These are phyloP conservation scores for Anadara kagoshimensis DNA, from an alignment of 1,140 invertebrate genomes.

Conservation along the genomic window DNA sequence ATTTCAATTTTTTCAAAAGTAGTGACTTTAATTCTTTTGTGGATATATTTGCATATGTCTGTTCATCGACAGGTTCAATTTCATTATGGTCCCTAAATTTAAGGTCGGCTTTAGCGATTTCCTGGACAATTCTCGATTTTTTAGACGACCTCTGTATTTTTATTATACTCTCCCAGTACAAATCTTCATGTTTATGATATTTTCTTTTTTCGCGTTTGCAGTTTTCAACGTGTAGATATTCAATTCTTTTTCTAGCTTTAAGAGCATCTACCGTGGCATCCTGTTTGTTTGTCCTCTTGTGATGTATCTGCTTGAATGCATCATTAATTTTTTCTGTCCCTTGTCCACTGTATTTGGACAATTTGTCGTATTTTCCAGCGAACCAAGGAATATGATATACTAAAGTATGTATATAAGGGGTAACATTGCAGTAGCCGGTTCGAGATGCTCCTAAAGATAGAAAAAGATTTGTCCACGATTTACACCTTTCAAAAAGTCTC, in stretches of 20 bases:
- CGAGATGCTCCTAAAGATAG: not conserved
- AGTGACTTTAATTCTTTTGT: too few species aligned
- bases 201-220: not conserved
- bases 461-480: too few species aligned
- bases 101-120: too few species aligned
- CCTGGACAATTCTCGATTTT: not conserved
- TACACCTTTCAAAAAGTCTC: not conserved
- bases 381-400: constrained; percentile 9
- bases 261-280: constrained; percentile 11
- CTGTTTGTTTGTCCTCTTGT: constrained; percentile 8
- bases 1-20: too few species aligned
- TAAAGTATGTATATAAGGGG: not conserved
- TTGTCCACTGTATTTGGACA: constrained; percentile 4
- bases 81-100: too few species aligned
- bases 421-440: not conserved
- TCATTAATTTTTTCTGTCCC: constrained; percentile 14
- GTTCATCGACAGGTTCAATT: too few species aligned
- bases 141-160: not conserved
- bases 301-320: constrained; percentile 10
- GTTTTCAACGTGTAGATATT: not conserved
- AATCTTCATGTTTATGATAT: not conserved
- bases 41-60: too few species aligned
- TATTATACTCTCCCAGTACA: not conserved
- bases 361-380: not conserved
- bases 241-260: constrained; percentile 10